Evolutionary conservation across 2,888 invertebrate species (phyloP).

Genomic region (Cryptops parisi): DNA sequence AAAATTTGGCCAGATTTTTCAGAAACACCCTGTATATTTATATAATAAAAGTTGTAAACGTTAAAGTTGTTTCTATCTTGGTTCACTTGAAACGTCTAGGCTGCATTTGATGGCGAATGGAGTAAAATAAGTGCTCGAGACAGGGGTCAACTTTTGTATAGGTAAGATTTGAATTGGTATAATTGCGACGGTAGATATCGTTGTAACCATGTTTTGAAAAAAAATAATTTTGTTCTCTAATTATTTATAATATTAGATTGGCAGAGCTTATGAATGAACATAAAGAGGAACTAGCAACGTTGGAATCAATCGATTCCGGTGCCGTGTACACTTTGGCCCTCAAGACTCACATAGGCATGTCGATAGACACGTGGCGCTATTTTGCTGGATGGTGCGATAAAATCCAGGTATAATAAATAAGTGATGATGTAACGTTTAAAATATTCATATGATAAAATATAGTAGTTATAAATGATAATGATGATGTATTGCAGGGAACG

Average conservation of each 20-base stretch:
- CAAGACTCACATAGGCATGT: conserved; percentile 96
- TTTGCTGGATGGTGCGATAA: conserved; percentile 97
- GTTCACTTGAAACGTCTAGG: conserved; percentile 21
- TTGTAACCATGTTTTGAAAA: too few species aligned
- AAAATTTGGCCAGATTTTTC: too few species aligned
- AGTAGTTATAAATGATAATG: not conserved
- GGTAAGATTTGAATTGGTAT: conserved; percentile 38
- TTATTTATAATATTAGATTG: conserved; percentile 40
- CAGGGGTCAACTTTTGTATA: conserved; percentile 65
- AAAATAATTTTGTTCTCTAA: not conserved
- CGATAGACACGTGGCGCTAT: conserved; percentile 91
- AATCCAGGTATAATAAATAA: conserved; percentile 44
- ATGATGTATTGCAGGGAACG: conserved; percentile 44
- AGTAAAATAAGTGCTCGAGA: conserved; percentile 86
- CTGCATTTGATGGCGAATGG: conserved; percentile 85
- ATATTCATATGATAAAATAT: not conserved
- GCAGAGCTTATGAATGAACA: conserved; percentile 91
- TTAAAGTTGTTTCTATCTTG: conserved; percentile 4
- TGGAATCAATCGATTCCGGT: conserved; percentile 86
- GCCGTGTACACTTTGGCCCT: conserved; percentile 92
- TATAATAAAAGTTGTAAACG: too few species aligned
- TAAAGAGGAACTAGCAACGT: conserved; percentile 86
- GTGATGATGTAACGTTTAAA: not conserved
- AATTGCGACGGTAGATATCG: too few species aligned
- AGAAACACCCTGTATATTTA: too few species aligned